phyloP scores from a whole-genome alignment of 2,888 invertebrate genomes.

The Chrysotoxum bicinctum region DNA sequence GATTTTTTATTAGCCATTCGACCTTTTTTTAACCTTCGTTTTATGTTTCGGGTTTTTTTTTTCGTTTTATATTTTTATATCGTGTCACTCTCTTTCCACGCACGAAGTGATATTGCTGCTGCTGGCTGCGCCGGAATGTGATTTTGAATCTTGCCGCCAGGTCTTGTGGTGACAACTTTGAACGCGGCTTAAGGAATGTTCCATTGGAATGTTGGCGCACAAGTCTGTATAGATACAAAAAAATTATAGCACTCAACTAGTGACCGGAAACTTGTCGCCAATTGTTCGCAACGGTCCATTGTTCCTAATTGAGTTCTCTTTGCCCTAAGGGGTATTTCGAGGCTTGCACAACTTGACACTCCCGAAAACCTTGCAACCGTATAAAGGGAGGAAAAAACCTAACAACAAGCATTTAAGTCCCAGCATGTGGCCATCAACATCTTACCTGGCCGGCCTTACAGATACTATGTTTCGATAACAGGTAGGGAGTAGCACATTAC shows the following conservation, averaged over 20 bases:
- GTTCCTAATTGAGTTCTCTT: slow-evolving; percentile 62
- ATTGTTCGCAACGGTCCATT: slow-evolving; percentile 63
- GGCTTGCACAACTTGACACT: slow-evolving; percentile 53
- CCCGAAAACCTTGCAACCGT: slow-evolving; percentile 9
- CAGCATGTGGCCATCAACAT: slow-evolving; percentile 75
- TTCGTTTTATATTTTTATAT: slow-evolving; percentile 28
- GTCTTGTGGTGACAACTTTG: slow-evolving; percentile 51
- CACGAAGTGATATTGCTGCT: background rate
- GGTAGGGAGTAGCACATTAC: slow-evolving; percentile 54
- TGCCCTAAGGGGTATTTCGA: slow-evolving; percentile 53
- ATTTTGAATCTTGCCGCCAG: slow-evolving; percentile 22
- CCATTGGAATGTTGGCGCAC: slow-evolving; percentile 71
- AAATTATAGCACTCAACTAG: slow-evolving; percentile 73
- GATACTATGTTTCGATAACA: slow-evolving; percentile 23
- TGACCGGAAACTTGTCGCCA: slow-evolving; percentile 78
- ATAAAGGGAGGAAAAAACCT: slow-evolving; percentile 33
- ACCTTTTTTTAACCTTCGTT: slow-evolving; percentile 72
- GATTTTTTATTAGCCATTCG: slow-evolving; percentile 72
- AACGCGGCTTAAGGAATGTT: slow-evolving; percentile 35
- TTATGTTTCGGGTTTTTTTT: slow-evolving; percentile 44
- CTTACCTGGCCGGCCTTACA: slow-evolving; percentile 25
- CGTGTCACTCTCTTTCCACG: slow-evolving; percentile 33
- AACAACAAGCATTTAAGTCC: slow-evolving; percentile 74
- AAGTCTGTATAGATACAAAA: slow-evolving; percentile 12
- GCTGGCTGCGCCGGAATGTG: slow-evolving; percentile 34